Evolutionary conservation across 1,140 invertebrate genomes (phyloP).

Genomic region (Drosophila mojavensis): DNA sequence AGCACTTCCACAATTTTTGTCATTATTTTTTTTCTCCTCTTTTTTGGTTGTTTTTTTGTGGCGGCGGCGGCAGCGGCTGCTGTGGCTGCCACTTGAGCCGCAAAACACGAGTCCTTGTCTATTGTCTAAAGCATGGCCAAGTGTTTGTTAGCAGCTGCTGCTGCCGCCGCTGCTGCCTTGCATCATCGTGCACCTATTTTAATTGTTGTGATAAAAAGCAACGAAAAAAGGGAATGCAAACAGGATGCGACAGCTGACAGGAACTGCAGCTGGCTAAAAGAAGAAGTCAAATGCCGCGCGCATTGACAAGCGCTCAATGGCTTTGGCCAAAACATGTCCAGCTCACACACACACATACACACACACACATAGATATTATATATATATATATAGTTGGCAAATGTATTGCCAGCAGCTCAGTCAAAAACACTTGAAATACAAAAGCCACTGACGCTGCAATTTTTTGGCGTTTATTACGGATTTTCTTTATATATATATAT

Average conservation of each 20-base stretch:
- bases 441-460: constrained; percentile 82
- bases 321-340: constrained; percentile 30
- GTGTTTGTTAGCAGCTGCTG: constrained; percentile 76
- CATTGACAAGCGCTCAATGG: constrained; percentile 44
- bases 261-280: constrained; percentile 26
- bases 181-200: constrained; percentile 78
- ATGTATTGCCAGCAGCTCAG: constrained; percentile 22
- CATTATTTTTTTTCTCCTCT: constrained; percentile 69
- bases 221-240: constrained; percentile 53
- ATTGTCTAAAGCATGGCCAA: constrained; percentile 82
- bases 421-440: constrained; percentile 74
- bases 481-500: constrained; percentile 41
- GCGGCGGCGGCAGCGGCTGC: constrained; percentile 19
- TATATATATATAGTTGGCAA: constrained; percentile 10
- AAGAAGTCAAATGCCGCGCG: constrained; percentile 18
- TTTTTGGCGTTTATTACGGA: constrained; percentile 81
- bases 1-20: constrained; percentile 79
- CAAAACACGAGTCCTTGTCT: constrained; percentile 78
- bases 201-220: constrained; percentile 72
- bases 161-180: constrained; percentile 46
- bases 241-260: constrained; percentile 36
- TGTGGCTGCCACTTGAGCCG: constrained; percentile 77
- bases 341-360: constrained; percentile 13
- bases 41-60: constrained; percentile 58
- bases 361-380: not conserved